These are phyloP conservation scores for Enteromius argenteus DNA, from an alignment of 2,797 vertebrate species.

Conservation along the genomic window DNA sequence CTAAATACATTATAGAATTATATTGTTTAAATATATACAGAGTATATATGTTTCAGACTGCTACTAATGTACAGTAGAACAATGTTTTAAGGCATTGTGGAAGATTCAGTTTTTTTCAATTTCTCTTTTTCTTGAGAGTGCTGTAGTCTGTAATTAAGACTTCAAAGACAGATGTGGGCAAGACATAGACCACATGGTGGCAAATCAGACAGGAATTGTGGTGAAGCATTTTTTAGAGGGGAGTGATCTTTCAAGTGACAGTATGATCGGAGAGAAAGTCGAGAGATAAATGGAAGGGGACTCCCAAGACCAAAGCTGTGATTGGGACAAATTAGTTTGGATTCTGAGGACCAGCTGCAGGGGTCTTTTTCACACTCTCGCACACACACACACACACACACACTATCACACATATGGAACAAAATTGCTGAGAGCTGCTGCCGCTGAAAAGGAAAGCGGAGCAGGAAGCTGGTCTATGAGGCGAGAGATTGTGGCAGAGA, in stretches of 20 bases:
- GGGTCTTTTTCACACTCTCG: constrained; percentile 60
- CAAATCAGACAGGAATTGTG: constrained; percentile 56
- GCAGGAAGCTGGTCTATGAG: constrained; percentile 53
- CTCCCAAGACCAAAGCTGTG: constrained; percentile 71
- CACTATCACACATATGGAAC: neutral
- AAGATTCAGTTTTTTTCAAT: neutral
- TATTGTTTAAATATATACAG: neutral
- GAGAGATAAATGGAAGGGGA: constrained; percentile 44
- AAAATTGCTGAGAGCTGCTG: constrained; percentile 50
- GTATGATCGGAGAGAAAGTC: constrained; percentile 30
- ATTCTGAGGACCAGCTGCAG: constrained; percentile 72
- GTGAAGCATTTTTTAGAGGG: constrained; percentile 38
- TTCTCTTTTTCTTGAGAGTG: neutral
- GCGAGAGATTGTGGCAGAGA: constrained; percentile 68
- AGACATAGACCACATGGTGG: constrained; percentile 48
- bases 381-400: constrained; percentile 31
- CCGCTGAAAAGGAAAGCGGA: constrained; percentile 45
- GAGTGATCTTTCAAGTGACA: constrained; percentile 30
- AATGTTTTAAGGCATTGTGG: neutral
- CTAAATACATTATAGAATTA: neutral
- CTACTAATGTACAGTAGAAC: too few relatives aligned
- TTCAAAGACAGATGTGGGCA: constrained; percentile 43
- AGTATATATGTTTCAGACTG: neutral
- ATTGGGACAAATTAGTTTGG: constrained; percentile 76
- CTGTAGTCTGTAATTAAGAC: constrained; percentile 46